A percentile compares a stretch with the other conserved stretches of the same genome.
Evolutionary conservation across 1,140 invertebrate species (phyloP).

Genomic region (Drosophila lacteicornis): DNA sequence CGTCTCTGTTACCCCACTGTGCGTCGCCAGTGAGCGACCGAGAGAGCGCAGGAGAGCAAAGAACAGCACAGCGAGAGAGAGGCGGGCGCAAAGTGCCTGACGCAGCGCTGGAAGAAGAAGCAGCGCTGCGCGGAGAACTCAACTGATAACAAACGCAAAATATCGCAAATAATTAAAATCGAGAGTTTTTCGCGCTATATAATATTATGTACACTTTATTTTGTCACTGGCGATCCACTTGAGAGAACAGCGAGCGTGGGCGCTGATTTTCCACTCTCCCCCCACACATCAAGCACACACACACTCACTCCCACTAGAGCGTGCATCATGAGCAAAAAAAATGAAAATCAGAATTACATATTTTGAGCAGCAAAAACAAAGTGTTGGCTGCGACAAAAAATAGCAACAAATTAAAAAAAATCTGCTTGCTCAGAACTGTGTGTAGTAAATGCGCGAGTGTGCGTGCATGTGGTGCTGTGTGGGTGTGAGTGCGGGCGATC

Average conservation of each 20-base stretch:
- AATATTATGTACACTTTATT: constrained; percentile 19
- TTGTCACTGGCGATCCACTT: constrained; percentile 41
- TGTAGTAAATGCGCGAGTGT: constrained; percentile 44
- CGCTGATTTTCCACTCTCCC: constrained; percentile 40
- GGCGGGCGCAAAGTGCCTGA: constrained; percentile 41
- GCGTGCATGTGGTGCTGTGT: constrained; percentile 18
- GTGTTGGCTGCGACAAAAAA: constrained; percentile 57
- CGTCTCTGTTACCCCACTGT: no score
- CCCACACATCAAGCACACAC: constrained; percentile 1
- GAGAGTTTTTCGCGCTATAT: constrained; percentile 60
- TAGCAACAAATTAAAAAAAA: constrained; percentile 64
- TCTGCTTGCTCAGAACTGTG: constrained; percentile 68
- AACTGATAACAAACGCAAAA: constrained; percentile 74
- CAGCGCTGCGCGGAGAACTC: constrained; percentile 19
- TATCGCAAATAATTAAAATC: constrained; percentile 61
- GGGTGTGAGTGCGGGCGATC: constrained; percentile 64
- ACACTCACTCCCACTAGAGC: constrained; percentile 11
- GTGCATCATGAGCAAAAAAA: constrained; percentile 59
- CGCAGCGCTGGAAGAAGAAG: constrained; percentile 16
- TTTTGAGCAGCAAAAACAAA: constrained; percentile 73
- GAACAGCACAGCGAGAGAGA: constrained; percentile 7
- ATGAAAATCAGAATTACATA: constrained; percentile 73
- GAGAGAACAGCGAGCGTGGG: constrained; percentile 52
- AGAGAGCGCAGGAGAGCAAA: constrained; percentile 46
- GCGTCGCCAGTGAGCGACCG: not conserved